A percentile compares a stretch with the other conserved stretches of the same genome.
phyloP scores from a whole-genome alignment of 2,797 vertebrate species.

The Mycteria americana region DNA sequence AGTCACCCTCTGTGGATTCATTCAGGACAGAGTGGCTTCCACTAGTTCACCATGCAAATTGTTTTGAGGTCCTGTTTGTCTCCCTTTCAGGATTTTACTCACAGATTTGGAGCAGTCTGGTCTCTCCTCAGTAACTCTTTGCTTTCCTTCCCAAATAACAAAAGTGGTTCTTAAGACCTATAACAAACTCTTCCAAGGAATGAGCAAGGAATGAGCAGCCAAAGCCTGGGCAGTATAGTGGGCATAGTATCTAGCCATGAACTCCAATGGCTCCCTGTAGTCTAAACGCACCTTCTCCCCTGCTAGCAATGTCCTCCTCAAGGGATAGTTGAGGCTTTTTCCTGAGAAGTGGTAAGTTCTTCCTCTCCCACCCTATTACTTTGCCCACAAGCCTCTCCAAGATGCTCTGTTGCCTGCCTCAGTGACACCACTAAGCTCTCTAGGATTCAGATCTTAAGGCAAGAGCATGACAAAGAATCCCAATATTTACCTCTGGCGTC shows the following conservation, averaged over 20 bases:
- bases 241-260: neutral
- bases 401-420: neutral
- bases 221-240: neutral
- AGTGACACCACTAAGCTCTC: neutral
- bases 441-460: neutral
- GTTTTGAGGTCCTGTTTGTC: neutral
- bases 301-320: neutral
- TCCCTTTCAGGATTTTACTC: neutral
- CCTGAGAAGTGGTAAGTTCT: neutral
- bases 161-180: neutral
- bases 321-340: neutral
- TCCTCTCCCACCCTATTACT: neutral
- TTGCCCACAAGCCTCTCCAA: neutral
- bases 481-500: constrained; percentile 19
- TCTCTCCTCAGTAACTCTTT: neutral
- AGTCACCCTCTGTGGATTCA: neutral
- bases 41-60: neutral
- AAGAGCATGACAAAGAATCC: neutral
- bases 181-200: neutral
- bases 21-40: neutral
- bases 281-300: neutral
- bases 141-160: neutral
- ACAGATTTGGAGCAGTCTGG: neutral
- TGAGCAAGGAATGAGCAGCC: neutral
- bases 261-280: neutral